These are phyloP conservation scores for Natator depressus DNA, from an alignment of 2,113 vertebrate genomes.

Conservation along the genomic window DNA sequence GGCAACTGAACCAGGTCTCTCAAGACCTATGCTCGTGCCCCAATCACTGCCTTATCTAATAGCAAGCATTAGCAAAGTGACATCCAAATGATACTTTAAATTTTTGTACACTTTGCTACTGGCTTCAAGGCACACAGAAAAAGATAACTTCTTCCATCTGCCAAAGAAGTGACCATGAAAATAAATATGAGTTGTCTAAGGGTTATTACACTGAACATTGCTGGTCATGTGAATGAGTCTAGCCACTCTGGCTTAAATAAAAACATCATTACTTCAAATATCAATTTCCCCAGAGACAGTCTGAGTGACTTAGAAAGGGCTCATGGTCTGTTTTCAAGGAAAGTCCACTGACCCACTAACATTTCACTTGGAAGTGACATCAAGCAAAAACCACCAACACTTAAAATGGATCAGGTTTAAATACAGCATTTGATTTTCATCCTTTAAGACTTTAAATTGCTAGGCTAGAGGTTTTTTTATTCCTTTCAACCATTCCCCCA, in stretches of 20 bases:
- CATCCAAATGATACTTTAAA: background rate
- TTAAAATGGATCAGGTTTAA: background rate
- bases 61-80: background rate
- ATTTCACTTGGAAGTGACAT: background rate
- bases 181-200: background rate
- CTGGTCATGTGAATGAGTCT: background rate
- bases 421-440: background rate
- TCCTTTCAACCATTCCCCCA: background rate
- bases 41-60: background rate
- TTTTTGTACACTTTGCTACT: background rate
- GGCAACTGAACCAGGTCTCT: background rate
- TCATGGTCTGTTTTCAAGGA: background rate
- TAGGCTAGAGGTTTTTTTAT: background rate
- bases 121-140: background rate
- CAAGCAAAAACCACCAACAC: background rate
- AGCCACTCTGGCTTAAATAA: constrained; percentile 4
- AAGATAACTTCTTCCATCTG: background rate
- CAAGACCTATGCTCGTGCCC: background rate
- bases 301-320: background rate
- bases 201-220: background rate
- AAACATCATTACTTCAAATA: background rate
- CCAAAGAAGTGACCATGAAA: background rate
- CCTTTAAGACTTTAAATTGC: background rate
- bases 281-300: background rate
- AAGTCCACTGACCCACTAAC: background rate